phyloP scores from a whole-genome alignment of 2,888 invertebrate species.

The Drosophila robusta region DNA sequence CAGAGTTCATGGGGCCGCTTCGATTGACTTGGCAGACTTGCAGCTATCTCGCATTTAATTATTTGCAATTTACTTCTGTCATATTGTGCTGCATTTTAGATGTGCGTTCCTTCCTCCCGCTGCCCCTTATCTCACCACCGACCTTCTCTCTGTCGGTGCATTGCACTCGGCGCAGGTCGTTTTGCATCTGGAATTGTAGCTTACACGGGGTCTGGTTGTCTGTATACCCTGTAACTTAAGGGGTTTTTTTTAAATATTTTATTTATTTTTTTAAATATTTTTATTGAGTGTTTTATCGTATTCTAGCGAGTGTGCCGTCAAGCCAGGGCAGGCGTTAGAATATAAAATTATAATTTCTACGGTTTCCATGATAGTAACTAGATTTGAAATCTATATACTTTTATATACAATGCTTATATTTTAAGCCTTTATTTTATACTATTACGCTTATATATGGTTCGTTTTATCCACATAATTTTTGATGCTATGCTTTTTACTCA shows the following conservation, averaged over 20 bases:
- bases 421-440: no score
- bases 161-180: conserved; percentile 27
- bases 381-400: no score
- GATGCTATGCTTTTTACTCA: no score
- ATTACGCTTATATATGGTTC: no score
- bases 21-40: conserved; percentile 39
- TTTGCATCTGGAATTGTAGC: conserved; percentile 1
- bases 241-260: not conserved
- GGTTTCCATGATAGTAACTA: no score
- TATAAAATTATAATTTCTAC: no score
- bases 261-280: no score
- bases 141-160: not conserved
- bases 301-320: no score
- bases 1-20: conserved; percentile 27
- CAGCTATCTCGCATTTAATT: conserved; percentile 57
- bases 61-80: conserved; percentile 61
- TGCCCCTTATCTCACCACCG: not conserved
- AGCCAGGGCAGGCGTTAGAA: no score
- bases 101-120: not conserved
- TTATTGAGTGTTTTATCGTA: no score
- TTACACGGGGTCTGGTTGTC: not conserved
- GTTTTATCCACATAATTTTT: no score
- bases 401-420: no score
- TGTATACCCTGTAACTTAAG: not conserved
- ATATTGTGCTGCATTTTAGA: conserved; percentile 39